These are phyloP conservation scores for Drosophila basisetae DNA, from an alignment of 2,888 invertebrate genomes.

Conservation along the genomic window DNA sequence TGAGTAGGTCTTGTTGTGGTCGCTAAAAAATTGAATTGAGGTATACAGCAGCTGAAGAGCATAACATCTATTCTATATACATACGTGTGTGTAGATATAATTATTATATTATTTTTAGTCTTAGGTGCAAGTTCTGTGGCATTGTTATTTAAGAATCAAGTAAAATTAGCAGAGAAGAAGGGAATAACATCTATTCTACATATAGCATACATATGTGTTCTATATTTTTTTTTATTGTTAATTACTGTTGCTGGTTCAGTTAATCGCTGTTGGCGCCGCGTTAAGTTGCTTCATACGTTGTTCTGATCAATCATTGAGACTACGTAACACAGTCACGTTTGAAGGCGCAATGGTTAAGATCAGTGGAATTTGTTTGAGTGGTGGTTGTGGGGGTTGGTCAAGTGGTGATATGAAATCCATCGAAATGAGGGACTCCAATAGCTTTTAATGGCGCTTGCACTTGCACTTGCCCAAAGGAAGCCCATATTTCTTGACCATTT, in stretches of 20 bases:
- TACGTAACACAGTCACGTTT: neutral
- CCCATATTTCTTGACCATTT: neutral
- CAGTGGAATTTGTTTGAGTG: neutral
- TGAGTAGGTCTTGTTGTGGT: neutral
- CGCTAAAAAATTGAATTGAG: neutral
- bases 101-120: neutral
- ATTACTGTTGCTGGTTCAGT: neutral
- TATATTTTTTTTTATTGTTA: too few species aligned
- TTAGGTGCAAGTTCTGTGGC: neutral
- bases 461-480: neutral
- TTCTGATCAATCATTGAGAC: neutral
- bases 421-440: neutral
- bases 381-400: neutral
- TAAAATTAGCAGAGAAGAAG: neutral
- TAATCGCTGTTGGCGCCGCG: neutral
- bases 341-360: neutral
- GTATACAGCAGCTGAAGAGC: neutral
- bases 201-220: neutral
- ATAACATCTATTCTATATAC: neutral
- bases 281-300: neutral
- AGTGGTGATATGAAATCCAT: neutral
- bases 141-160: neutral
- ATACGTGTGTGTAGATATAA: neutral
- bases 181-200: neutral
- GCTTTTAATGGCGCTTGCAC: neutral